Base-by-base conservation (phyloP, 2,888 invertebrate species). In the Erebia epiphron region DNA sequence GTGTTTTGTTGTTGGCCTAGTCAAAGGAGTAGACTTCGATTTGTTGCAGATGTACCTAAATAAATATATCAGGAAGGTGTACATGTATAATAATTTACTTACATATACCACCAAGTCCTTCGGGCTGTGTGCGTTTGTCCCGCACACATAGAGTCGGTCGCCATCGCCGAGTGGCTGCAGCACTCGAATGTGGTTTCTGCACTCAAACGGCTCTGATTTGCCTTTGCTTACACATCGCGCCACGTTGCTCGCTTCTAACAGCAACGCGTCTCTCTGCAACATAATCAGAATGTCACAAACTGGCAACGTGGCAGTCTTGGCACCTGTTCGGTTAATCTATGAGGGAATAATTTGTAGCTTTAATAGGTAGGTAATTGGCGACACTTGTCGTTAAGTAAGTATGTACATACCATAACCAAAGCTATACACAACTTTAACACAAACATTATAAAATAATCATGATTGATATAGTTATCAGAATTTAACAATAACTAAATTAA, bases 81-180 rank as follows among this genome's bases (percentile, higher is more conserved):
- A n/a, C n/a, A n/a, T n/a, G n/a, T n/a, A n/a, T n/a, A n/a, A 26
- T 10, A 18, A 10, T 56, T 21, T 56, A 90, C 94, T 94, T 81
- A 95, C 95, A 84, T 95, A 94, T 64, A 95, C 93, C 72, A 95
- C 94, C 94, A 94, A 94, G 82, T 95, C 95, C 83, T 94, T 95
- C 13, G 95, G 95, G 78, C 94, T 94, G 83, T 95, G 95, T 56
- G 95, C 95, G 81, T 95, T 95, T 60, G 95, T 95, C 50, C 95
- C 95, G 80, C 95, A 95, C 74, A 95, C 92, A 79, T 95, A 95
- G 64, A 95, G 88, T 67, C 94, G 86, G 77, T 94, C 92, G 49
- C 94, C 95, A 79, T 95, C 95, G n/a, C 94, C 95, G 70, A 95
- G 87, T n/a, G 95, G 95, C 80, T 95, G 95, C 79, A 95, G 89